Conservation (phyloP, 2,113 vertebrate species). For the Girardinichthys multiradiatus region DNA sequence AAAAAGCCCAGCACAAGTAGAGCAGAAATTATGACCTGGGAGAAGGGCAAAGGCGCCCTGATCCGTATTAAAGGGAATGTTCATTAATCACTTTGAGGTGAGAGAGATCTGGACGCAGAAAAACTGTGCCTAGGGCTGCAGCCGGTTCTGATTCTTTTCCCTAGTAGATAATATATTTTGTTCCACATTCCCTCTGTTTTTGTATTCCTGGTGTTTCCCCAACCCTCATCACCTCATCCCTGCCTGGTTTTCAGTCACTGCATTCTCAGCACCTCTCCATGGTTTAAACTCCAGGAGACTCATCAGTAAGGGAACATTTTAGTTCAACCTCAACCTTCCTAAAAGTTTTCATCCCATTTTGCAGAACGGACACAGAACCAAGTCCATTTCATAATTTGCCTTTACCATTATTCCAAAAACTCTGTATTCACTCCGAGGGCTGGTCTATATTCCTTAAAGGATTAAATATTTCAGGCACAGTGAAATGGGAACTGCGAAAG, state of each 20-base stretch:
- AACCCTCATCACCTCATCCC: constrained; percentile 1
- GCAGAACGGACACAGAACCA: not conserved
- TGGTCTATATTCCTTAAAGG: too few relatives aligned
- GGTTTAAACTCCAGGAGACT: constrained; percentile 30
- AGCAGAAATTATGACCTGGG: constrained; percentile 40
- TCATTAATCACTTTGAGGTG: constrained; percentile 59
- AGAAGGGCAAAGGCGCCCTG: constrained; percentile 23
- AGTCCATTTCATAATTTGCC: not conserved
- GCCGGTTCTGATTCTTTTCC: constrained; percentile 22
- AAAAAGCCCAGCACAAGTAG: constrained; percentile 22
- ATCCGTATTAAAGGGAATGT: constrained; percentile 20
- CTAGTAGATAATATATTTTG: constrained; percentile 28
- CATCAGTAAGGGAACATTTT: constrained; percentile 26
- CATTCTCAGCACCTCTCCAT: constrained; percentile 11
- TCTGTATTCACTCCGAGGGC: too few relatives aligned
- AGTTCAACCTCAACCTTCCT: not conserved
- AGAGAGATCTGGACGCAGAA: constrained; percentile 11
- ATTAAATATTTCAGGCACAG: too few relatives aligned
- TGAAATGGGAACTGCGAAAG: too few relatives aligned
- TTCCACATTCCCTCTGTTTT: constrained; percentile 38
- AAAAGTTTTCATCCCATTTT: constrained; percentile 10
- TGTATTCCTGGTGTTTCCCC: not conserved
- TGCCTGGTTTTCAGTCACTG: constrained; percentile 26
- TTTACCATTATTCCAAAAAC: too few relatives aligned
- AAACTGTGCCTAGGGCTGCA: constrained; percentile 1